These are phyloP conservation scores for Heliconius charithonia DNA, from an alignment of 2,888 invertebrate genomes.

Conservation along the genomic window DNA sequence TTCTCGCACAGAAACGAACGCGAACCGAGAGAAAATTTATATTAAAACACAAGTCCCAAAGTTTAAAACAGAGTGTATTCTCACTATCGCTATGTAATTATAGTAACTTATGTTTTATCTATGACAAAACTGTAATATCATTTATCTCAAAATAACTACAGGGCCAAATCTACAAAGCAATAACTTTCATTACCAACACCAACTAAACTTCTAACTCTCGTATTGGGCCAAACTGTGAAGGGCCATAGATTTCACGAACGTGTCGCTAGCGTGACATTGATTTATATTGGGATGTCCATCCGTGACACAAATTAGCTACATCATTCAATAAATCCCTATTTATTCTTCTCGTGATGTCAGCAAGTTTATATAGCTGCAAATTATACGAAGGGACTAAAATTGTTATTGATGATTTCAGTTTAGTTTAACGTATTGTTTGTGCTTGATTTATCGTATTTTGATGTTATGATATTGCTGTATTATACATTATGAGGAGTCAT, in stretches of 20 bases:
- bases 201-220: background rate
- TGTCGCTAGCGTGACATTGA: constrained; percentile 45
- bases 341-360: constrained; percentile 40
- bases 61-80: background rate
- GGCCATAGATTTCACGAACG: constrained; percentile 27
- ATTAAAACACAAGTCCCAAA: too few relatives aligned
- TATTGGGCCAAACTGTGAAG: constrained; percentile 14
- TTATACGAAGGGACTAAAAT: constrained; percentile 29
- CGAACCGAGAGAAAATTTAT: too few relatives aligned
- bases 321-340: constrained; percentile 44
- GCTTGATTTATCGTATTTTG: background rate
- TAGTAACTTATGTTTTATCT: too few relatives aligned
- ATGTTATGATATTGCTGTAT: background rate
- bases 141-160: background rate
- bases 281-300: constrained; percentile 45
- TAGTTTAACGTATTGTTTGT: background rate
- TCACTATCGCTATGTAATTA: background rate
- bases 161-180: background rate
- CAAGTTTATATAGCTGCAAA: constrained; percentile 35
- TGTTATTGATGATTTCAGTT: constrained; percentile 23
- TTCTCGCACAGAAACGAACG: too few relatives aligned
- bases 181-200: background rate
- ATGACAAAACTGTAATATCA: too few relatives aligned
- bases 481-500: background rate
- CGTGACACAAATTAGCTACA: constrained; percentile 44